Base-by-base conservation (phyloP, 2,797 vertebrate genomes). In the Trachurus trachurus region DNA sequence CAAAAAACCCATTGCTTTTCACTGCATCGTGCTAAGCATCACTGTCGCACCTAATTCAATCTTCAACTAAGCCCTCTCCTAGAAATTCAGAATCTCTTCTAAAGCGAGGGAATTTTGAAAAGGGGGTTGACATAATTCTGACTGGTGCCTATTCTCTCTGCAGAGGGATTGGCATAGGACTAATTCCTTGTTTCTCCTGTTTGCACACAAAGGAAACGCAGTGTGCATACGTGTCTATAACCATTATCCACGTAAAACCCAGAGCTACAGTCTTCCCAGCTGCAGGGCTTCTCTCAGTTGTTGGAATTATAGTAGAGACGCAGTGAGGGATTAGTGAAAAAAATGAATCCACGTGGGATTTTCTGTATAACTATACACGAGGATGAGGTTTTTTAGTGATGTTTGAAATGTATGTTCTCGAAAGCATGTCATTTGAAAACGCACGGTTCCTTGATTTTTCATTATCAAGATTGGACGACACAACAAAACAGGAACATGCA, bases 261-360 rank as follows among this genome's bases (percentile, higher is more conserved):
- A 2, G 9, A 85, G 77, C 74, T 74, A 77, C 65, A 67, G 78
- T 76, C 53, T 61, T 71, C 67, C 44, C 72, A 72, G 83, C 87
- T 81, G 77, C 70, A 60, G 80, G 78, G 73, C 65, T 79, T 77
- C 71, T 78, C 64, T 89, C 76, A 80, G 83, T 88, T 90, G 83
- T 81, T 66, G 68, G 85, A 83, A 83, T 87, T 81, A 89, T 73
- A 76, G 72, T 74, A 52, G 78, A 86, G 69, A 78, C 47, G 1
- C 82, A 65, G 77, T 22, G 2, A 85, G 68, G 84, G 92, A 92
- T 93, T 92, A 90, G 84, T 79, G 71, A 71, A 90, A 90, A 71
- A 90, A 90, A 90, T 72, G 61, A 86, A 87, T 83, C 87, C 82
- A 80, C 75, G 68, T 83, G 68, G 76, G 81, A 89, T 89, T 87